Evolutionary conservation across 2,797 vertebrate genomes (phyloP), one percentile per base, ranked within the genome.

Genomic region (Poliocrania exsul): DNA sequence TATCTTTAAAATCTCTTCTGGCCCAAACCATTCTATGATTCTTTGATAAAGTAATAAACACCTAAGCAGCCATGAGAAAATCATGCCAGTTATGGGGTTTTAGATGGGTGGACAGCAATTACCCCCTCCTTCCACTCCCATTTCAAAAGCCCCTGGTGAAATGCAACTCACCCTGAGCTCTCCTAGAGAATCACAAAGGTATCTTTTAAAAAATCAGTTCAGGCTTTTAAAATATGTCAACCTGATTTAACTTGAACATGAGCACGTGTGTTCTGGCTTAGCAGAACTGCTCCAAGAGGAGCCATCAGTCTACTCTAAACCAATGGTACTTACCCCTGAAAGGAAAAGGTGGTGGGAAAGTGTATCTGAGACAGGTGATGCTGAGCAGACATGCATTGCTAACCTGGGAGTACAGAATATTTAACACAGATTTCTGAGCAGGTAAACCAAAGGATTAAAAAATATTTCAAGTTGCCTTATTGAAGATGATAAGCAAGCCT

Each of bases 391-490:
- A 3, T 3, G 14, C 56, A 3, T 66, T 11, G 66, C 88, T 23
- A 7, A 60, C 81, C 86, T 24, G 33, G 37, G 31, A 13, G 73
- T 1, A 40, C 18, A 5, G 67, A 62, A 56, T 12, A 46, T 21
- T 75, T 62, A 62, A 86, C 72, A 74, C 62, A 62, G 18, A 86
- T 67, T 90, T 67, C 81, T 49, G 47, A 86, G 83, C 72, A 93
- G 94, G 88, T 85, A 71, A 94, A 95, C 35, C 19, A 24, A 64
- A 82, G 74, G 88, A 89, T 93, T 90, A 85, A 82, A 58, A 80
- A 74, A 57, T 47, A 82, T 50, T 89, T 57, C 74, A 44, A 80
- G 78, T 33, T 85, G 84, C 86, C 79, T 67, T n/a, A 70, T 2
- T 60, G 50, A 84, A 66, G 86, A 86, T 15, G 42, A 93, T 82